These are phyloP conservation scores for Hystrix brachyura DNA, from an alignment of 2,113 vertebrate genomes.

Conservation along the genomic window DNA sequence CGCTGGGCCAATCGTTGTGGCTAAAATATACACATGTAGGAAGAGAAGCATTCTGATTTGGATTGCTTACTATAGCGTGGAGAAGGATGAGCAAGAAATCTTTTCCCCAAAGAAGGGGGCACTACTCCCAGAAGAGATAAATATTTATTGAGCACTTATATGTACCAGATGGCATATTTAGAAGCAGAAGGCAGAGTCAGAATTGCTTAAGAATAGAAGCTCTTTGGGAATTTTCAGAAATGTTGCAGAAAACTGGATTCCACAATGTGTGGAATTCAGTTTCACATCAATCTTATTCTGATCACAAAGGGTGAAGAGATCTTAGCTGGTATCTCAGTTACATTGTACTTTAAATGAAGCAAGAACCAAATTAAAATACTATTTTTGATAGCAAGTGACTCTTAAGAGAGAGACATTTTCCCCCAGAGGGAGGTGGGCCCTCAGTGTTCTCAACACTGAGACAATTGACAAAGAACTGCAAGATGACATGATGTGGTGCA, in stretches of 20 bases:
- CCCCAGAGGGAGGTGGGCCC: background rate
- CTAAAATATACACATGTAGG: background rate
- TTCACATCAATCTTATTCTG: background rate
- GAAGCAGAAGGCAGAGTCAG: background rate
- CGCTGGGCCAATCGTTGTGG: background rate
- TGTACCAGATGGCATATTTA: background rate
- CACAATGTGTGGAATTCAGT: background rate
- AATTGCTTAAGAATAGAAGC: constrained; percentile 18
- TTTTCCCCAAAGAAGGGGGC: background rate
- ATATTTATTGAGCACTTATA: constrained; percentile 18
- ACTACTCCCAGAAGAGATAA: background rate
- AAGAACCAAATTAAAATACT: background rate
- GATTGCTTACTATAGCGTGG: background rate
- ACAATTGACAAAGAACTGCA: background rate
- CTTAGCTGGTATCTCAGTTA: background rate
- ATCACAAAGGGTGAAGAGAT: background rate
- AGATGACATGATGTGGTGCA: background rate
- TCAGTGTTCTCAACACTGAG: background rate
- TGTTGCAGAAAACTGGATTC: background rate
- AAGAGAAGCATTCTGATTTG: background rate
- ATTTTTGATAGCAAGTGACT: constrained; percentile 5
- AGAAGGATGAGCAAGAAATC: background rate
- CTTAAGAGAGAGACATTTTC: background rate
- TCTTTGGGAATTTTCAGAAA: constrained; percentile 26
- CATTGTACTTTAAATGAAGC: background rate